Evolutionary conservation across 2,797 vertebrate species (phyloP).

Genomic region (Sebastolobus altivelis): DNA sequence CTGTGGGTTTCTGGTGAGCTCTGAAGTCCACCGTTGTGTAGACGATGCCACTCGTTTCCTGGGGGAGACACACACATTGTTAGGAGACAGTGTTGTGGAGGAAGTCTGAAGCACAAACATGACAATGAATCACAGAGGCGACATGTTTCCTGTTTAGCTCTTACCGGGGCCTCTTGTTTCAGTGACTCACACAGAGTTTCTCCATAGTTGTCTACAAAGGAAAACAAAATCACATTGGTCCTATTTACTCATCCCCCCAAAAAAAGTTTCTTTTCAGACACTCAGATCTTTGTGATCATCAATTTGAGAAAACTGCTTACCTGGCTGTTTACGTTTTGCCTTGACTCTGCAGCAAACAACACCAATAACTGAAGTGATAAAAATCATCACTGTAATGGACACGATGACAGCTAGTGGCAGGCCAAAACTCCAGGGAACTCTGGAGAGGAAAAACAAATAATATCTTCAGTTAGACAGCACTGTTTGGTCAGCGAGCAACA

Average conservation of each 20-base stretch:
- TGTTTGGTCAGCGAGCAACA: not conserved
- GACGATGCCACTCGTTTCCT: slow-evolving; percentile 71
- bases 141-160: slow-evolving; percentile 57
- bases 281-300: not conserved
- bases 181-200: slow-evolving; percentile 63
- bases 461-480: not conserved
- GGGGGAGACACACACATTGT: slow-evolving; percentile 30
- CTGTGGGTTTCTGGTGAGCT: slow-evolving; percentile 47
- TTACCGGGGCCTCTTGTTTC: slow-evolving; percentile 66
- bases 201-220: slow-evolving; percentile 68
- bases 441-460: slow-evolving; percentile 34
- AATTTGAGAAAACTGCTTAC: slow-evolving; percentile 45
- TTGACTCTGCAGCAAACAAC: slow-evolving; percentile 66
- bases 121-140: slow-evolving; percentile 73
- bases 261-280: slow-evolving; percentile 9
- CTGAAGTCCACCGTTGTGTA: slow-evolving; percentile 83
- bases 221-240: slow-evolving; percentile 25
- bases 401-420: slow-evolving; percentile 57
- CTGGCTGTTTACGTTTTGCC: slow-evolving; percentile 41
- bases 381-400: slow-evolving; percentile 55
- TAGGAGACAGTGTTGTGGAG: slow-evolving; percentile 21
- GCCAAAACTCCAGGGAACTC: slow-evolving; percentile 62
- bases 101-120: slow-evolving; percentile 48
- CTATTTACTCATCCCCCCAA: not conserved
- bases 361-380: slow-evolving; percentile 53